phyloP scores from a whole-genome alignment of 2,113 vertebrate species.

The Cisticola juncidis region DNA sequence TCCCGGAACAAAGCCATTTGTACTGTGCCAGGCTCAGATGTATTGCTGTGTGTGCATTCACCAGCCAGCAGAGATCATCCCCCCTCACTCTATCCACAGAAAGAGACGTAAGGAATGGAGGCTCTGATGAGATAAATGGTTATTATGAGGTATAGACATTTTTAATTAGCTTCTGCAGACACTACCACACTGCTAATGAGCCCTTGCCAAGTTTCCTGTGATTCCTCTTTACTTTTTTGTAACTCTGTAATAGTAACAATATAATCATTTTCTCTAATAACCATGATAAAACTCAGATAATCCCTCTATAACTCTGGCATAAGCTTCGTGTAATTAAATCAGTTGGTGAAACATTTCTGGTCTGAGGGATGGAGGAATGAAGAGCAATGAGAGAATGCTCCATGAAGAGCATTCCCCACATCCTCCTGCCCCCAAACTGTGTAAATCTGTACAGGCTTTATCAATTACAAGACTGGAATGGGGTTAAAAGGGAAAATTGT shows the following conservation, averaged over 20 bases:
- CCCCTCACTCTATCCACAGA: neutral
- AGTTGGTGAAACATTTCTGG: neutral
- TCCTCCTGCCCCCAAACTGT: neutral
- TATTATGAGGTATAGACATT: conserved; percentile 44
- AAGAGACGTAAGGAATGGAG: neutral
- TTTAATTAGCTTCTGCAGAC: conserved; percentile 61
- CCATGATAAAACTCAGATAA: conserved; percentile 53
- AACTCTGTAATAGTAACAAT: conserved; percentile 46
- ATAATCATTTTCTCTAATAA: conserved; percentile 38
- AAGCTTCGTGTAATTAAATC: conserved; percentile 51
- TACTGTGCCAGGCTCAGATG: neutral
- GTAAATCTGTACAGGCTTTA: neutral
- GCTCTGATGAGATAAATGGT: conserved; percentile 43
- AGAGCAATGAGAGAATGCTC: no score
- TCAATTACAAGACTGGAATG: neutral
- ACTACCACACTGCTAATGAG: conserved; percentile 44
- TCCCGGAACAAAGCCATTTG: conserved; percentile 24
- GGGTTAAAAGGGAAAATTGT: neutral
- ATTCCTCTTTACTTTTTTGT: conserved; percentile 45
- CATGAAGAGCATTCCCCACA: neutral
- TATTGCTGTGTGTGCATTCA: neutral
- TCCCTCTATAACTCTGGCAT: conserved; percentile 31
- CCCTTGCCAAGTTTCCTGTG: conserved; percentile 54
- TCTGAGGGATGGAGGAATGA: neutral
- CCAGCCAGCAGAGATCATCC: neutral